Evolutionary conservation across 2,797 vertebrate genomes (phyloP).

Genomic region (Hydrophis major): DNA sequence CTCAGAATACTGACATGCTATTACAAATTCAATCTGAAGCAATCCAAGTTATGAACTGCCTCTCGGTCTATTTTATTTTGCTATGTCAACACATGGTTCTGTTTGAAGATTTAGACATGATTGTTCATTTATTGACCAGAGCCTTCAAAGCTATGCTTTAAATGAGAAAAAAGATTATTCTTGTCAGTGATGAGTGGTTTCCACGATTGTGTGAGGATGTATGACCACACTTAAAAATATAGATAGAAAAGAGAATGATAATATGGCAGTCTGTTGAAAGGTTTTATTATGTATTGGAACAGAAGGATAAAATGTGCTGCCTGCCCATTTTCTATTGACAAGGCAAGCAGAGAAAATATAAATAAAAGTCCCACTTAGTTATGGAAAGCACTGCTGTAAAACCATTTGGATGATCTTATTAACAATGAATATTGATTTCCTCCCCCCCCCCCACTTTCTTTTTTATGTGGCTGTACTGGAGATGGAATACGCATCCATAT

Average conservation of each 20-base stretch:
- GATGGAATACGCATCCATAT: not conserved
- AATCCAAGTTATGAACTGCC: not conserved
- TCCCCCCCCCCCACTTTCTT: fast-evolving
- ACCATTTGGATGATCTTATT: not conserved
- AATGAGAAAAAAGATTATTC: not conserved
- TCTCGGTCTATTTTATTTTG: not conserved
- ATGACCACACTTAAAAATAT: not conserved
- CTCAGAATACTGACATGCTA: not conserved
- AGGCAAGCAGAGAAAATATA: not conserved
- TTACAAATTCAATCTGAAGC: not conserved
- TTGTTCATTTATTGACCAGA: constrained; percentile 4
- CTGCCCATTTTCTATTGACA: not conserved
- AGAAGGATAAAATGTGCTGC: not conserved
- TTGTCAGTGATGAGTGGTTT: not conserved
- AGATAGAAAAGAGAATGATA: not conserved
- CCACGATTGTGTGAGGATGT: not conserved
- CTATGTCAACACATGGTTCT: not conserved
- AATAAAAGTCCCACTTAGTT: not conserved
- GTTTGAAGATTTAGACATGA: not conserved
- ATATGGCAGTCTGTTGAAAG: not conserved
- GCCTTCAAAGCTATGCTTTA: not conserved
- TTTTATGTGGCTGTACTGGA: not conserved
- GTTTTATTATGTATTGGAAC: not conserved
- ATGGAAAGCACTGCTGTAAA: not conserved
- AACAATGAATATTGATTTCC: not conserved